phyloP scores from a whole-genome alignment of 2,888 invertebrate species.

The Chymomyza amoena region DNA sequence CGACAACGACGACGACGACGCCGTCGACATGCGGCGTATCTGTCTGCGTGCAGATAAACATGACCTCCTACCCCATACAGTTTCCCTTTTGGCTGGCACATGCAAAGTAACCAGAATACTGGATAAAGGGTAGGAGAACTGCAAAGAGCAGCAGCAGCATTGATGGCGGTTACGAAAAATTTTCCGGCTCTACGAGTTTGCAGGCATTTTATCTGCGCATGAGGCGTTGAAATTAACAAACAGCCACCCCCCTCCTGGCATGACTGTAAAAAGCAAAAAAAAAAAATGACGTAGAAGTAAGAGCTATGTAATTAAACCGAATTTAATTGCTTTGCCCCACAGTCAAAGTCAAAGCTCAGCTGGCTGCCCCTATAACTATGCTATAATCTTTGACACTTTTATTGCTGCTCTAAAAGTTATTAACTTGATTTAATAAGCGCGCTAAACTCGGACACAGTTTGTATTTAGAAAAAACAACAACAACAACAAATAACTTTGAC shows the following conservation, averaged over 20 bases:
- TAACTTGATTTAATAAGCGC: conserved; percentile 77
- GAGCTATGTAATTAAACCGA: conserved; percentile 64
- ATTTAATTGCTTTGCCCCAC: conserved; percentile 66
- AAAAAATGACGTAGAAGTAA: conserved; percentile 49
- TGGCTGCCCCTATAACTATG: conserved; percentile 58
- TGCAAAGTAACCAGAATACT: conserved; percentile 53
- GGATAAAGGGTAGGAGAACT: not conserved
- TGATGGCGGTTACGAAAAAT: conserved; percentile 60
- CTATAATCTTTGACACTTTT: conserved; percentile 77
- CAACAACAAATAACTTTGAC: conserved; percentile 24
- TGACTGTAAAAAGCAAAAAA: not conserved
- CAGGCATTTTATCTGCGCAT: conserved; percentile 66
- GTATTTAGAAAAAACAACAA: conserved; percentile 14
- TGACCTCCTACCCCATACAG: conserved; percentile 41
- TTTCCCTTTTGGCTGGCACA: conserved; percentile 54
- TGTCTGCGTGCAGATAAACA: conserved; percentile 72
- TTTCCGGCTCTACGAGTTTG: conserved; percentile 67
- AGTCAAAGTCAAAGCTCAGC: conserved; percentile 7
- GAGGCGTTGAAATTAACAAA: conserved; percentile 73
- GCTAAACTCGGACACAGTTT: conserved; percentile 39
- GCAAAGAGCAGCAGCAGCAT: conserved; percentile 12
- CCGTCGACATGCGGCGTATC: conserved; percentile 67
- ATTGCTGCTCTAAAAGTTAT: conserved; percentile 76
- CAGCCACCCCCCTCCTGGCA: conserved; percentile 23
- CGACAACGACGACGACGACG: conserved; percentile 11